phyloP scores from a whole-genome alignment of 2,113 vertebrate genomes.

The Proteles cristata region DNA sequence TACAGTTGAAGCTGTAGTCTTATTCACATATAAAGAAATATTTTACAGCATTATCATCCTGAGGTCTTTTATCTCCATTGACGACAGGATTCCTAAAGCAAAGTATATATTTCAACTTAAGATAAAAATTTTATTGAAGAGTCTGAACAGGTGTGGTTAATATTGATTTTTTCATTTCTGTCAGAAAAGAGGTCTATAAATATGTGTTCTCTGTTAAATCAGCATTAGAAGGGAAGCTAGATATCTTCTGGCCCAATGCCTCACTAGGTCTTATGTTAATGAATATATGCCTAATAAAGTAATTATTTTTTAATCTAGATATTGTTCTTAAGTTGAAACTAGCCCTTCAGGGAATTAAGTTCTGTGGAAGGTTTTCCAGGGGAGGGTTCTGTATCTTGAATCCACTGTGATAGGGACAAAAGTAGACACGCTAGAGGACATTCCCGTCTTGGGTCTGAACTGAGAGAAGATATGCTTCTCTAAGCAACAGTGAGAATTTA shows the following conservation, averaged over 20 bases:
- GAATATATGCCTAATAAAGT: not conserved
- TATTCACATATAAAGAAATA: not conserved
- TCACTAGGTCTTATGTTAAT: not conserved
- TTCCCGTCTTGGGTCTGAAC: not conserved
- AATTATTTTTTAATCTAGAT: not conserved
- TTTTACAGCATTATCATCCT: not conserved
- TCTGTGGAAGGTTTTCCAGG: not conserved
- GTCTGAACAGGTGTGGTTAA: not conserved
- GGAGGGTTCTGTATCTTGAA: not conserved
- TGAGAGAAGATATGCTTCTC: not conserved
- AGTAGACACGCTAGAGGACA: accelerated
- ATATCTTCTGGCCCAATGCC: not conserved
- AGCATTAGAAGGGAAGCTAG: not conserved
- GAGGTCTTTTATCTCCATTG: not conserved
- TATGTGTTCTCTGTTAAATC: not conserved
- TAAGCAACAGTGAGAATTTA: not conserved
- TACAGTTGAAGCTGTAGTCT: not conserved
- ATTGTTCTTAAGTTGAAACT: not conserved
- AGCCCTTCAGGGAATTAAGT: not conserved
- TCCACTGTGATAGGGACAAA: too few relatives aligned
- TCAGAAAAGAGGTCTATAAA: not conserved
- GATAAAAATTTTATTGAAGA: not conserved
- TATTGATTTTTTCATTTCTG: not conserved
- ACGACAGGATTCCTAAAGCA: not conserved
- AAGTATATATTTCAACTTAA: not conserved